Evolutionary conservation across 2,797 vertebrate genomes (phyloP), one percentile per base, ranked within the genome.

Genomic region (Adelosebastes latens): DNA sequence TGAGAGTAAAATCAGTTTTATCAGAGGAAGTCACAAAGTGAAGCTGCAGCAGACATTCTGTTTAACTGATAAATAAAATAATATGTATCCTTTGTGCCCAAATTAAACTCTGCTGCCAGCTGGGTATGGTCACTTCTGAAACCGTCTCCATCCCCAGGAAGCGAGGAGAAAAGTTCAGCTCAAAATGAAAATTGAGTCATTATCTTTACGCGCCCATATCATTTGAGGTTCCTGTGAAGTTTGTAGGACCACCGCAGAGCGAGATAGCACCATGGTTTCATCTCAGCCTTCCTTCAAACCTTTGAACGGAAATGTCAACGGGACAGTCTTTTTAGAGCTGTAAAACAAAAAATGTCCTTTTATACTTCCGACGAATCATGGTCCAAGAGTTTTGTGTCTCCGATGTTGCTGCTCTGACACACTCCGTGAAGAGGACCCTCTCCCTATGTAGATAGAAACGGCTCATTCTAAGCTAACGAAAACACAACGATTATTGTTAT

Each of bases 1-100:
- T 25, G 27, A 72, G 12, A 56, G 66, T 25, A 20, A 61, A 65
- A 61, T 80, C 13, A 69, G 42, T 68, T 85, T 87, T 75, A 74
- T 71, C 77, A 27, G 34, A n/a, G 36, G 8, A 60, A 72, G 55
- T 72, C 62, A 58, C 61, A 75, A 72, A 69, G 58, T 73, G 64
- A 39, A n/a, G 46, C 67, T 55, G 56, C 64, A 68, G 29, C 61
- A 75, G 66, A 69, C 65, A 61, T 68, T 82, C 32, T 66, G 22
- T 49, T 27, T 14, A 58, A 73, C 25, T 55, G 22, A 61, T 18
- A 73, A 25, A 58, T 46, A 27, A 77, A 64, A 53, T 53, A 8
- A 49, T 20, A 49, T 20, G 76, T 78, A 24, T 75, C 60, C 5
- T 31, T 12, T 56, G 34, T 55, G 27, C 3, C 56, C 39, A 59